Evolutionary conservation across 2,797 vertebrate species (phyloP).

Genomic region (Myotis planiceps): DNA sequence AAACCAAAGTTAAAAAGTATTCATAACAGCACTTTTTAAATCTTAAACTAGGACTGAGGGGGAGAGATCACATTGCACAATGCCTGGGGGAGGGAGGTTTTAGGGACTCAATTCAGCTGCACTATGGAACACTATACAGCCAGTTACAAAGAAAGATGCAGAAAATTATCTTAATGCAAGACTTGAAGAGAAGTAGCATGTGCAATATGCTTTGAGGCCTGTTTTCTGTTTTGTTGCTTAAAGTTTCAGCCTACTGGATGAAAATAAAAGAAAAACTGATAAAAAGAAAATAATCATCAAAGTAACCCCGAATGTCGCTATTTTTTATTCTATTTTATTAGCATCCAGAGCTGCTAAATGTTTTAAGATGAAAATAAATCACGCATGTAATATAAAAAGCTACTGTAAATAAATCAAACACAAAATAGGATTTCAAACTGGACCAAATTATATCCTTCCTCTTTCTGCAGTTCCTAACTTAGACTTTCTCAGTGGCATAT

Average conservation of each 20-base stretch:
- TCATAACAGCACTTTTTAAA: not conserved
- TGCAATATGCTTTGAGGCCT: not conserved
- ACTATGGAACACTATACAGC: not conserved
- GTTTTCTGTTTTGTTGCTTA: not conserved
- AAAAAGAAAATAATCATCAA: slow-evolving; percentile 16
- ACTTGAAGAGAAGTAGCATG: not conserved
- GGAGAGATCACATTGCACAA: not conserved
- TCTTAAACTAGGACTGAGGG: not conserved
- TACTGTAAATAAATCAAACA: slow-evolving; percentile 19
- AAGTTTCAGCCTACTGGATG: not conserved
- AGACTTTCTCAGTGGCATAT: not conserved
- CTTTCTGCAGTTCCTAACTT: not conserved
- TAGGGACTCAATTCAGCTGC: not conserved
- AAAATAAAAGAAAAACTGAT: not conserved
- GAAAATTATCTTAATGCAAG: not conserved
- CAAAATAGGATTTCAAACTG: not conserved
- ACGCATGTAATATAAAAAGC: not conserved
- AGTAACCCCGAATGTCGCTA: not conserved
- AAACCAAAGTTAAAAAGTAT: not conserved
- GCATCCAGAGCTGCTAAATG: not conserved
- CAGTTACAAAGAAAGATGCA: not conserved
- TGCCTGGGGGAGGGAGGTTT: too few species aligned
- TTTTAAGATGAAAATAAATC: slow-evolving; percentile 2
- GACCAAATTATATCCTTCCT: not conserved
- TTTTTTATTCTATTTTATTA: not conserved